Base-by-base conservation (phyloP, 2,888 invertebrate species). In the Anthrax anthrax region DNA sequence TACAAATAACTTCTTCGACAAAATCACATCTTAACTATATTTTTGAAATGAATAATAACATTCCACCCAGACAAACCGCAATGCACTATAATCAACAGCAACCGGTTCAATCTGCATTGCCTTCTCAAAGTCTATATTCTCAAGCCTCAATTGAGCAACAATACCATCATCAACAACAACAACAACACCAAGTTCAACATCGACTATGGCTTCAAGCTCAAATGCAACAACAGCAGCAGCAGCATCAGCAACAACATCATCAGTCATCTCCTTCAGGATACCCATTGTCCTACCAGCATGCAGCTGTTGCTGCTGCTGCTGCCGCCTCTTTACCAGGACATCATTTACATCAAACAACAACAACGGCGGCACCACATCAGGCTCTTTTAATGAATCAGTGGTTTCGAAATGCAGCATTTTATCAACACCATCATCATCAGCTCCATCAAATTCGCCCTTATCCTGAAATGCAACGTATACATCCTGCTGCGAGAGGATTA, bases 331-430 rank as follows among this genome's bases (percentile, higher is more conserved):
- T 72, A 67, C 70, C 73, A 69, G 18, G 68, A 69, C 19, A 65
- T 70, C 29, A 59, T 42, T 27, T 69, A 18, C 72, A 67, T 40
- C 73, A 71, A 36, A 51, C 52, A 32, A 72, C 75, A 54, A 73
- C 75, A 43, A 72, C 75, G 54, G 73, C 75, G 43, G 61, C 64
- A 42, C 64, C 62, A 40, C 69, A 67, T 50, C 70, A 69, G 51
- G 78, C 80, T 0, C 70, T 80, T 59, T 63, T 84, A 32, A 78
- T 83, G 61, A 81, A 81, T 58, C 82, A 83, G 56, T 83, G 82
- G 81, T 73, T 84, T 51, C 73, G 81, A 60, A 81, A 77, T 57
- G 81, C 81, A 1, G 79, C 81, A 1, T 60, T 81, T 34, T 81
- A 81, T 57, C 75, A 76, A 51, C 61, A 59, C 52, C 49, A 59